These are phyloP conservation scores for Menidia menidia DNA, from an alignment of 2,797 vertebrate genomes.

Conservation along the genomic window DNA sequence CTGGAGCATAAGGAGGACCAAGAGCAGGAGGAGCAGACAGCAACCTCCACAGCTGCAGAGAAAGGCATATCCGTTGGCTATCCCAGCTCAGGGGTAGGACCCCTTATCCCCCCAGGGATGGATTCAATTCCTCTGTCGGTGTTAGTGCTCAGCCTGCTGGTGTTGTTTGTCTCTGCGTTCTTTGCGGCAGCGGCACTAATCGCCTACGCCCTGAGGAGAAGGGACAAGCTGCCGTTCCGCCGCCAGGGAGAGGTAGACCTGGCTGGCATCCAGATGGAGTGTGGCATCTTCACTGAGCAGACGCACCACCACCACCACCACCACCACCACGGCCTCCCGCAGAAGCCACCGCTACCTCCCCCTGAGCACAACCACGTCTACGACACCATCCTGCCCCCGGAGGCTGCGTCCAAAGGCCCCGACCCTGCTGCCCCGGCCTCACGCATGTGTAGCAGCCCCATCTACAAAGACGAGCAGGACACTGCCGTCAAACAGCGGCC, in stretches of 20 bases:
- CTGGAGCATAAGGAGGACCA: conserved; percentile 78
- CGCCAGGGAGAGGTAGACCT: conserved; percentile 92
- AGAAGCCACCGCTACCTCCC: conserved; percentile 85
- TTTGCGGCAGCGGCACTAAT: conserved; percentile 93
- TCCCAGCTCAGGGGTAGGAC: conserved; percentile 83
- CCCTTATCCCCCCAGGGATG: conserved; percentile 76
- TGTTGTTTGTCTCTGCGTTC: conserved; percentile 93
- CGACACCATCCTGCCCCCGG: conserved; percentile 87
- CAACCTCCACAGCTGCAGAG: conserved; percentile 67
- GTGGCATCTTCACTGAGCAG: conserved; percentile 90
- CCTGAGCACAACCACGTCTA: conserved; percentile 88
- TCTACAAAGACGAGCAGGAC: conserved; percentile 91
- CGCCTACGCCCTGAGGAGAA: conserved; percentile 90
- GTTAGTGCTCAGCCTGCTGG: conserved; percentile 93
- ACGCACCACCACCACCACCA: conserved; percentile 78
- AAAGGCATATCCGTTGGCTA: conserved; percentile 81
- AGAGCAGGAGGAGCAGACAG: conserved; percentile 55
- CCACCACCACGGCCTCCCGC: conserved; percentile 79
- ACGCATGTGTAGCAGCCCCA: conserved; percentile 90
- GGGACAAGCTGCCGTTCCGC: conserved; percentile 93
- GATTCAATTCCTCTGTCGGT: conserved; percentile 94
- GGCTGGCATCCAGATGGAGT: conserved; percentile 93
- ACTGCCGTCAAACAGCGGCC: conserved; percentile 71
- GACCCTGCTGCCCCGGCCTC: conserved; percentile 67
- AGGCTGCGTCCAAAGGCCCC: conserved; percentile 39